Evolutionary conservation across 2,888 invertebrate genomes (phyloP), one percentile per base, ranked within the genome.

Genomic region (Drosophila anomelani): DNA sequence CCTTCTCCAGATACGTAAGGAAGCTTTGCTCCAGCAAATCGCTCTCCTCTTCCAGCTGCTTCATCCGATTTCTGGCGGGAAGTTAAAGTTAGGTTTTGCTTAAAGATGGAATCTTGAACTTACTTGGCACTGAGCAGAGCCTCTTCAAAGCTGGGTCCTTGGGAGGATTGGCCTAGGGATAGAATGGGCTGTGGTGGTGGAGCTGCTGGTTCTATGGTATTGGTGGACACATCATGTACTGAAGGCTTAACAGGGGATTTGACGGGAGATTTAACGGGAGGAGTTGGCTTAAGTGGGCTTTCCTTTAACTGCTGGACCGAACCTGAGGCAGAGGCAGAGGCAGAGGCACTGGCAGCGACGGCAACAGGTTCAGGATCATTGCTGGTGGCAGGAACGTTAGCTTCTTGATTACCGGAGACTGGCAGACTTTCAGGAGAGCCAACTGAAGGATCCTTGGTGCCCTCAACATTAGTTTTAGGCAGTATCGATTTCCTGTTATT

Each of bases 31-130:
- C 92, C 43, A 92, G 69, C 70, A 91, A 80, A 76, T 91, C 88
- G 64, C 92, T 92, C 77, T 92, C 92, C 51, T 88, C 75, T 67
- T 92, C 92, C 43, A 92, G 68, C 75, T 92, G 89, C 60, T 88
- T 80, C 60, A 92, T 86, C 10, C 92, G 91, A 41, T 85, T 75
- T 70, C 92, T 92, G 41, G 47, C 1, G n/a, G 51, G 15, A 46
- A 23, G 8, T 15, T 46, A 2, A 9, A 12, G 20, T 20, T 9
- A 13, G 9, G 8, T 2, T 26, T 15, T 2, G 4, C 4, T 4
- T 8, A 0, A 23, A 15, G 1, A 8, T 8, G 12, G 34, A 34
- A 3, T 23, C 13, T 1, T 26, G 1, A 15, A 57, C 76, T 60
- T 69, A 85, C 85, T 81, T 85, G 64, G 81, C 85, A 41, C 59